Percentiles rank a stretch among this genome's conserved stretches.
Conservation (phyloP, 1,140 invertebrate species). For the Megathymus violae region DNA sequence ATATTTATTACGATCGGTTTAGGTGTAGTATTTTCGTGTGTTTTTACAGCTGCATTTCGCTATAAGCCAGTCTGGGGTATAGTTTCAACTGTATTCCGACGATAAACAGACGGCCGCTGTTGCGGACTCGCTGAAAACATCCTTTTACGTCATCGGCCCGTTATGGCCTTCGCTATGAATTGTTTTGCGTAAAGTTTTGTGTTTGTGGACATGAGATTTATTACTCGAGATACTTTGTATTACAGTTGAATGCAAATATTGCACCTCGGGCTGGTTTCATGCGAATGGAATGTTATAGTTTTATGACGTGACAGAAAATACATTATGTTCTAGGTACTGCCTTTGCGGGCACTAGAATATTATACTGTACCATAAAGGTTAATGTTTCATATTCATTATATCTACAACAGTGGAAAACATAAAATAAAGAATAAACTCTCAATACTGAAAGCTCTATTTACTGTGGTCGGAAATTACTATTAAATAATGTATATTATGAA, state of each 20-base stretch:
- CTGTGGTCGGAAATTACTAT: too few species aligned
- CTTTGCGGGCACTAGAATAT: too few species aligned
- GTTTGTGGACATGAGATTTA: conserved; percentile 34
- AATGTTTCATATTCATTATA: too few species aligned
- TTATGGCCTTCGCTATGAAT: conserved; percentile 64
- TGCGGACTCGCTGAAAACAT: conserved; percentile 81
- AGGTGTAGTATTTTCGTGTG: conserved; percentile 69
- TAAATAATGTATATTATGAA: too few species aligned
- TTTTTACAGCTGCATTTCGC: conserved; percentile 80
- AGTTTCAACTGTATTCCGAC: conserved; percentile 75
- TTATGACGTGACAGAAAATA: too few species aligned
- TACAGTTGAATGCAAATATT: conserved; percentile 11
- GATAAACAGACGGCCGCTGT: conserved; percentile 79
- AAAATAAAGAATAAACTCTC: not conserved
- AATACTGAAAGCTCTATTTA: conserved; percentile 18
- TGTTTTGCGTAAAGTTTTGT: conserved; percentile 36
- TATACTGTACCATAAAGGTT: too few species aligned
- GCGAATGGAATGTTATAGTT: not conserved
- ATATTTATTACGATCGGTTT: conserved; percentile 63
- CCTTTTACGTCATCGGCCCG: conserved; percentile 81
- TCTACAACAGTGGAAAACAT: too few species aligned
- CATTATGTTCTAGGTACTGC: too few species aligned
- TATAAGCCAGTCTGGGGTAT: conserved; percentile 67
- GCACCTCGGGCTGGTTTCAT: not conserved
- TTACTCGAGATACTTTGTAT: conserved; percentile 12